A percentile compares a stretch with the other conserved stretches of the same genome.
phyloP scores from a whole-genome alignment of 37 sponge, comb jelly and placozoan genomes.

The Lycopodina hypogea region DNA sequence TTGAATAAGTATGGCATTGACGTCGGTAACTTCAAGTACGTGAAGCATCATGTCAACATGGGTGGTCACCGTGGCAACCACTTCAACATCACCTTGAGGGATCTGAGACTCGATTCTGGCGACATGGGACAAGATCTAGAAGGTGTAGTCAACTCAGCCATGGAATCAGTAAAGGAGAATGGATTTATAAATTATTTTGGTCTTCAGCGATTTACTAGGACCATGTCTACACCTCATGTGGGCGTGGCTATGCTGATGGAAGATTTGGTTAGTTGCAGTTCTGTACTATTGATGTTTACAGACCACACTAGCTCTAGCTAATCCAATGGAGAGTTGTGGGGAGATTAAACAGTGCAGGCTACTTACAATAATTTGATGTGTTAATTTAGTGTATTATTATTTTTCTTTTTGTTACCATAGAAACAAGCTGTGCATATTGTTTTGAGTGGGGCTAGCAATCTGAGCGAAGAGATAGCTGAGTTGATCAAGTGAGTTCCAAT shows the following conservation, averaged over 20 bases:
- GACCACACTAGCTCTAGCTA: no score
- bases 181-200: slow-evolving; percentile 69
- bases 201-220: slow-evolving; percentile 27
- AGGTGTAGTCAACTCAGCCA: neutral
- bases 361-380: no score
- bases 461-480: neutral
- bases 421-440: neutral
- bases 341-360: no score
- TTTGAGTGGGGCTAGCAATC: neutral
- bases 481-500: slow-evolving; percentile 32
- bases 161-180: slow-evolving; percentile 11
- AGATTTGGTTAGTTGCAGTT: slow-evolving; percentile 35
- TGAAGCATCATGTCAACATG: slow-evolving; percentile 4
- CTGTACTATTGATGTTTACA: slow-evolving; percentile 24
- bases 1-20: slow-evolving; percentile 1
- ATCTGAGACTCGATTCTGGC: slow-evolving; percentile 4
- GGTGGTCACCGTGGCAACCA: slow-evolving; percentile 55
- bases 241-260: slow-evolving; percentile 37
- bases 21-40: slow-evolving; percentile 25
- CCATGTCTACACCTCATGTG: neutral
- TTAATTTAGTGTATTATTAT: no score
- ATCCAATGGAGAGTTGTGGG: no score
- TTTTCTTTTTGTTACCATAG: slow-evolving; percentile 18
- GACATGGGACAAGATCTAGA: neutral
- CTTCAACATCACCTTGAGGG: slow-evolving; percentile 32